phyloP scores from a whole-genome alignment of 2,888 invertebrate species.

The Morpho helenor region DNA sequence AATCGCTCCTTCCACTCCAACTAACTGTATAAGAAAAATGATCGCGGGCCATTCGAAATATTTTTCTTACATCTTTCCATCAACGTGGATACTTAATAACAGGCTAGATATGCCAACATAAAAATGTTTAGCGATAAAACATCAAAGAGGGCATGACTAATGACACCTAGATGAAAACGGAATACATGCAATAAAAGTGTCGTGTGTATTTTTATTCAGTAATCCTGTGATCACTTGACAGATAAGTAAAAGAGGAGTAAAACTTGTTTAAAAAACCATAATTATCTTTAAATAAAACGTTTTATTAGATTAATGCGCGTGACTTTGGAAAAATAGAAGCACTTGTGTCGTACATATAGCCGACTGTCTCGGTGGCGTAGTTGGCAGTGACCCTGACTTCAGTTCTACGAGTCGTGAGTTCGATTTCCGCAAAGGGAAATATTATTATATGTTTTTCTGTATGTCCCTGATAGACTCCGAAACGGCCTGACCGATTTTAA shows the following conservation, averaged over 20 bases:
- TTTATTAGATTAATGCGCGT: too few species aligned
- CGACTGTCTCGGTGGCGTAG: too few species aligned
- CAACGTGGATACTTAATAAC: conserved; percentile 49
- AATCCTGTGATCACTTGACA: conserved; percentile 28
- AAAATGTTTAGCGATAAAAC: conserved; percentile 66
- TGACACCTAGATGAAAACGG: conserved; percentile 69
- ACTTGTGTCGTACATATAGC: too few species aligned
- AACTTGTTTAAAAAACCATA: not conserved
- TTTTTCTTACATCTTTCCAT: conserved; percentile 46
- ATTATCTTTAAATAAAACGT: not conserved
- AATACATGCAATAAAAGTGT: conserved; percentile 70
- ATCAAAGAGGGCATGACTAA: conserved; percentile 69
- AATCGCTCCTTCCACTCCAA: conserved; percentile 24
- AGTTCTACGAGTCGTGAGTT: too few species aligned
- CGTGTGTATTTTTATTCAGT: conserved; percentile 54
- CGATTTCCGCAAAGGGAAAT: too few species aligned
- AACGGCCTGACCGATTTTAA: too few species aligned
- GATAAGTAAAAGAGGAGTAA: conserved; percentile 19
- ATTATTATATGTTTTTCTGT: too few species aligned
- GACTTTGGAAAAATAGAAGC: too few species aligned
- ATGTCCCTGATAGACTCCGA: too few species aligned
- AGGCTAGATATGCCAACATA: conserved; percentile 52
- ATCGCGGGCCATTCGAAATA: conserved; percentile 32
- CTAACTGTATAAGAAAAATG: conserved; percentile 32
- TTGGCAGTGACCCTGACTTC: too few species aligned